Evolutionary conservation across 2,113 vertebrate genomes (phyloP).

Genomic region (Irena cyanogastra): DNA sequence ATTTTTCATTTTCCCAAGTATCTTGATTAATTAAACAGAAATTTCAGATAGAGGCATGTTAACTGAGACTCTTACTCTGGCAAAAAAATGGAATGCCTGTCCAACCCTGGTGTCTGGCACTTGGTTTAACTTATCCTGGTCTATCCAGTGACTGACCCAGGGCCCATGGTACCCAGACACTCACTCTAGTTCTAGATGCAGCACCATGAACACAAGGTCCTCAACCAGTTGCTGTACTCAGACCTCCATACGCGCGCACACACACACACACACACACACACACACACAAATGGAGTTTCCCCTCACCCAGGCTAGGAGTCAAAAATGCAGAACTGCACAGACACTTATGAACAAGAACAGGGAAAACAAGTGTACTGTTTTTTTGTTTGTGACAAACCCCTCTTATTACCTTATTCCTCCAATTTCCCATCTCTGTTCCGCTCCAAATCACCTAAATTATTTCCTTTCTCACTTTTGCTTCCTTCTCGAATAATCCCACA

Average conservation of each 20-base stretch:
- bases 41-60: neutral
- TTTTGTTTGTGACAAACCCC: neutral
- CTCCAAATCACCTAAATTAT: neutral
- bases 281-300: neutral
- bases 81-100: neutral
- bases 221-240: neutral
- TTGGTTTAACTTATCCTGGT: neutral
- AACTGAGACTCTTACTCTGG: neutral
- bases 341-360: neutral
- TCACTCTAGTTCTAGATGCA: neutral
- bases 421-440: neutral
- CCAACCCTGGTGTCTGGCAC: neutral
- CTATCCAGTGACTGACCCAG: rapidly evolving
- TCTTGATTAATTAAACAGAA: neutral
- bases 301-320: neutral
- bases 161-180: neutral
- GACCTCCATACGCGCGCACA: no score
- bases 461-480: neutral
- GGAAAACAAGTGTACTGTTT: neutral
- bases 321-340: neutral
- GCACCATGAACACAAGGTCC: neutral
- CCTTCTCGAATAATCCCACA: neutral
- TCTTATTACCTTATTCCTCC: neutral
- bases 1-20: neutral
- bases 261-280: neutral